Conservation (phyloP, 2,888 invertebrate genomes). For the Agrenia bidenticulata region DNA sequence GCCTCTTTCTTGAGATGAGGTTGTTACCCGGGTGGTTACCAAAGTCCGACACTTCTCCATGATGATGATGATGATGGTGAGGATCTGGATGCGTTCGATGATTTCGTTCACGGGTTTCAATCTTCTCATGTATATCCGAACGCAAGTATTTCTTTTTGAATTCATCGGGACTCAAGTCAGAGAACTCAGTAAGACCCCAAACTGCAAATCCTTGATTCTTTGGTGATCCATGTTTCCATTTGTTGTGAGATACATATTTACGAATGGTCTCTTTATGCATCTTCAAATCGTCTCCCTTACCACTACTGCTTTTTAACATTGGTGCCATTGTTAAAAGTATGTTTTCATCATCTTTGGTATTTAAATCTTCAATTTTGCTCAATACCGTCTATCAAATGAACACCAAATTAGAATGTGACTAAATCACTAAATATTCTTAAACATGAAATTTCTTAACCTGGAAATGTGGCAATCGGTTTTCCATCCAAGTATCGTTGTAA, state of each 20-base stretch:
- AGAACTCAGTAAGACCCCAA: slow-evolving; percentile 65
- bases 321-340: slow-evolving; percentile 50
- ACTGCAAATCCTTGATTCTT: slow-evolving; percentile 56
- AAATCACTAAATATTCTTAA: neutral
- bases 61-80: slow-evolving; percentile 30
- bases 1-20: slow-evolving; percentile 38
- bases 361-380: slow-evolving; percentile 60
- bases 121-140: slow-evolving; percentile 53
- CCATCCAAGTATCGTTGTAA: slow-evolving; percentile 56
- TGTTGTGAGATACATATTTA: slow-evolving; percentile 32
- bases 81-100: slow-evolving; percentile 28
- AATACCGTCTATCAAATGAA: slow-evolving; percentile 59
- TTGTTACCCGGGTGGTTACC: slow-evolving; percentile 9
- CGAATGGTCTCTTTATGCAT: slow-evolving; percentile 16
- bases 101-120: slow-evolving; percentile 33
- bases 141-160: slow-evolving; percentile 61
- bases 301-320: slow-evolving; percentile 21
- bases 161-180: slow-evolving; percentile 66
- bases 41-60: slow-evolving; percentile 19
- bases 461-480: slow-evolving; percentile 39
- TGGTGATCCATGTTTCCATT: slow-evolving; percentile 48
- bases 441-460: slow-evolving; percentile 34
- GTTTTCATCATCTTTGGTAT: slow-evolving; percentile 58
- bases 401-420: slow-evolving; percentile 5
- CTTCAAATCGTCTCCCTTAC: slow-evolving; percentile 16